Base-by-base conservation (phyloP, 2,888 invertebrate species). In the Mesoligia furuncula region DNA sequence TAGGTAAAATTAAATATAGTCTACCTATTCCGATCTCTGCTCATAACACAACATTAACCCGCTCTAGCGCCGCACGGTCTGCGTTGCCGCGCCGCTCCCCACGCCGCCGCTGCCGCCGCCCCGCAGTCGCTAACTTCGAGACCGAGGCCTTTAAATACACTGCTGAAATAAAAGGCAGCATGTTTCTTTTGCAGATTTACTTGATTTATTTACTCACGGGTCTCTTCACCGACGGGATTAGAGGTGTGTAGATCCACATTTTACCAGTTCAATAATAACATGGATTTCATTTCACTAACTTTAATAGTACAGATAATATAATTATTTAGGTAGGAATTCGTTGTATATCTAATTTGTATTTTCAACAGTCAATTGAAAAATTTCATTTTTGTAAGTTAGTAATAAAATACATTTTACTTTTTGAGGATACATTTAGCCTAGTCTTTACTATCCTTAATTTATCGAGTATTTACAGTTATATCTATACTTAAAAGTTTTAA, bases 391-490 rank as follows among this genome's bases (percentile, higher is more conserved):
- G 57, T 54, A 45, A 74, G 48, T 57, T 9, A 64, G 24, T 72
- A 42, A n/a, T 31, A 80, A 65, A 80, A 78, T 54, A 48, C 27
- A 59, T 65, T 64, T 17, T 31, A 64, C 31, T 65, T 48, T 39
- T 42, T 64, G 15, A 45, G 20, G 24, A 61, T 70, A 71, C 3
- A 45, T 70, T 75, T 73, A 57, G 51, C 51, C 45, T 77, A 77
- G n/a, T 62, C 20, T 45, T 68, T 73, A 68, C 59, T 73, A n/a
- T 70, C 5, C 62, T 81, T 76, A 54, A 15, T 67, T 57, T 42
- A 36, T 57, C 31, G 13, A 45, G 15, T 83, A 77, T 85, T 84
- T 75, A 83, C 73, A 84, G 17, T 66, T 71, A 73, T 61, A 72
- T 42, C n/a, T 62, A 57, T 45, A 42, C 20, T 65, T 77, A 51